These are phyloP conservation scores for Saimiri boliviensis DNA, from an alignment of 2,113 vertebrate species.

Conservation along the genomic window DNA sequence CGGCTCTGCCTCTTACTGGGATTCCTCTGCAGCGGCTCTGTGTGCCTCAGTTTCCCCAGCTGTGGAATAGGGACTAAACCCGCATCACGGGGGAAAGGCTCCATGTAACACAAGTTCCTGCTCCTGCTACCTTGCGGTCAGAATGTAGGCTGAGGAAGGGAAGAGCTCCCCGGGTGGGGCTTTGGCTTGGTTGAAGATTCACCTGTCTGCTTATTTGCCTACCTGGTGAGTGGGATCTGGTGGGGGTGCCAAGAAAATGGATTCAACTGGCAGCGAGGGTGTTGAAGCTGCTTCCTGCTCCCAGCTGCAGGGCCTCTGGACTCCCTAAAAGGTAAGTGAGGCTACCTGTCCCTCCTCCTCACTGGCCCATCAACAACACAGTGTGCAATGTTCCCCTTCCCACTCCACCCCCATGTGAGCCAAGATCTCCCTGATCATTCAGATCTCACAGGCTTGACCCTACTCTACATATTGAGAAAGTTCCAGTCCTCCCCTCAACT, in stretches of 20 bases:
- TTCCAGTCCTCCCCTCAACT: too few relatives aligned
- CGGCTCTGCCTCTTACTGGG: neutral
- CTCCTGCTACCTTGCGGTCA: fast-evolving
- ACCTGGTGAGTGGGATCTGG: neutral
- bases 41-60: neutral
- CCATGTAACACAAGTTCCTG: too few relatives aligned
- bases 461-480: too few relatives aligned
- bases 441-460: too few relatives aligned
- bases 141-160: neutral
- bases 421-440: too few relatives aligned
- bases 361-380: fast-evolving
- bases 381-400: fast-evolving
- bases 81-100: neutral
- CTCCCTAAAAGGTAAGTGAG: too few relatives aligned
- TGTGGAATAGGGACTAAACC: neutral
- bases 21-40: neutral
- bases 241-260: neutral
- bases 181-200: fast-evolving
- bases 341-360: too few relatives aligned
- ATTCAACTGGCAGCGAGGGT: too few relatives aligned
- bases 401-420: fast-evolving
- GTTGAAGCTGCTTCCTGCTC: too few relatives aligned
- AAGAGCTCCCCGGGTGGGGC: neutral
- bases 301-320: too few relatives aligned
- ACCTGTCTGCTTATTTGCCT: too few relatives aligned